phyloP scores from a whole-genome alignment of 1,140 invertebrate species.

The Charaxes varanes region DNA sequence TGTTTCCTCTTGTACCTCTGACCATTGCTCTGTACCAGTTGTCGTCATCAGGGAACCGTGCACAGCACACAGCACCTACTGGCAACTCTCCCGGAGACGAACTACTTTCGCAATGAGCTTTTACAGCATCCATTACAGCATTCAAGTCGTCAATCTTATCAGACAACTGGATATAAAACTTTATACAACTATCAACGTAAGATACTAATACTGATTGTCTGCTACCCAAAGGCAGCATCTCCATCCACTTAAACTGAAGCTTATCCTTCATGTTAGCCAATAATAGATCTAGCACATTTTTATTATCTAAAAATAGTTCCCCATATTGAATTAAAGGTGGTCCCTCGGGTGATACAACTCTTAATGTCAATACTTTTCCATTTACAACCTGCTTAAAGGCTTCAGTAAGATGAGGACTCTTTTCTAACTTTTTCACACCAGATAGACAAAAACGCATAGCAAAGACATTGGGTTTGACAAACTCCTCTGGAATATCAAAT shows the following conservation, averaged over 20 bases:
- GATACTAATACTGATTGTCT: constrained; percentile 78
- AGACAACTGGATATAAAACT: constrained; percentile 83
- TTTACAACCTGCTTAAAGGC: constrained; percentile 80
- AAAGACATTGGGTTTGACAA: constrained; percentile 81
- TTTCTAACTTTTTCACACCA: constrained; percentile 78
- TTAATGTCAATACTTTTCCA: constrained; percentile 76
- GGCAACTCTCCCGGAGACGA: constrained; percentile 64
- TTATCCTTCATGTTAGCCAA: constrained; percentile 64
- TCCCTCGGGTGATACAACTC: constrained; percentile 78
- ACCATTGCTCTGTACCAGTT: constrained; percentile 84
- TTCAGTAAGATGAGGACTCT: constrained; percentile 79
- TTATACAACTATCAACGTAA: constrained; percentile 80
- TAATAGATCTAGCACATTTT: constrained; percentile 74
- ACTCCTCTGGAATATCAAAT: constrained; percentile 81
- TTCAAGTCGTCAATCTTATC: constrained; percentile 74
- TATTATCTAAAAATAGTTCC: constrained; percentile 76
- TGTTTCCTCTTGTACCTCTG: constrained; percentile 56
- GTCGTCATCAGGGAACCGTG: constrained; percentile 80
- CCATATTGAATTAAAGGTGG: constrained; percentile 83
- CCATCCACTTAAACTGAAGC: constrained; percentile 60
- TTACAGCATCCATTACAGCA: constrained; percentile 73
- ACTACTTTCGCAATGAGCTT: constrained; percentile 55
- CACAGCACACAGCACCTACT: constrained; percentile 82
- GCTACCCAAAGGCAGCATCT: constrained; percentile 69
- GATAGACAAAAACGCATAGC: constrained; percentile 82